Evolutionary conservation across 2,797 vertebrate genomes (phyloP).

Genomic region (Sparidentex hasta): DNA sequence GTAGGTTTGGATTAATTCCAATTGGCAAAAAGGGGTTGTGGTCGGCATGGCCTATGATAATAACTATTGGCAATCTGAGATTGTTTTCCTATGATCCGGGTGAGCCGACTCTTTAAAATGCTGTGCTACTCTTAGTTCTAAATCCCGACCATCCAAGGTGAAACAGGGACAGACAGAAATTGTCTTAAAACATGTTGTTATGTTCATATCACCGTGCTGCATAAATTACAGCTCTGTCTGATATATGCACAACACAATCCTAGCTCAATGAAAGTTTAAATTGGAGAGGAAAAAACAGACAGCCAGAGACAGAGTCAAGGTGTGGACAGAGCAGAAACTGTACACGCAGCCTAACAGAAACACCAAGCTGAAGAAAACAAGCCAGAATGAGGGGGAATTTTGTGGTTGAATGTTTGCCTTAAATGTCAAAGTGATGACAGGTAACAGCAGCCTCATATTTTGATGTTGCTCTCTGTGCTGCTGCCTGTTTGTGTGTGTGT

Average conservation of each 20-base stretch:
- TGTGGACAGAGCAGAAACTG: neutral
- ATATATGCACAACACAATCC: conserved; percentile 7
- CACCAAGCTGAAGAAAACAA: conserved; percentile 23
- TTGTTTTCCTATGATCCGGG: neutral
- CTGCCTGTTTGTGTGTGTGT: conserved; percentile 20
- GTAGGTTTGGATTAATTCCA: too few species aligned
- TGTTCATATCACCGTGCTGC: neutral
- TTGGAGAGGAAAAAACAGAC: conserved; percentile 10
- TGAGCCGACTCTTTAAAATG: neutral
- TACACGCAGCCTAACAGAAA: conserved; percentile 2
- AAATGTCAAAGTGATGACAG: conserved; percentile 49
- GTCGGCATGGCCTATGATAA: too few species aligned
- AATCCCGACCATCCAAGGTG: neutral
- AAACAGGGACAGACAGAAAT: conserved; percentile 3
- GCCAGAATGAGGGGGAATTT: neutral
- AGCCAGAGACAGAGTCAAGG: neutral
- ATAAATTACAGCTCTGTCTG: conserved; percentile 8
- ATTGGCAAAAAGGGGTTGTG: too few species aligned
- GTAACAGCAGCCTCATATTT: conserved; percentile 38
- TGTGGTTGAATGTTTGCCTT: conserved; percentile 30
- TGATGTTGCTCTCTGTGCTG: conserved; percentile 49
- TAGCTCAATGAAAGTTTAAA: conserved; percentile 13
- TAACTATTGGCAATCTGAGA: too few species aligned
- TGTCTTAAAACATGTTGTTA: conserved; percentile 4
- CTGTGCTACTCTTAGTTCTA: neutral